Evolutionary conservation across 2,113 vertebrate species (phyloP), one percentile per base, ranked within the genome.

Genomic region (Neogobius melanostomus): DNA sequence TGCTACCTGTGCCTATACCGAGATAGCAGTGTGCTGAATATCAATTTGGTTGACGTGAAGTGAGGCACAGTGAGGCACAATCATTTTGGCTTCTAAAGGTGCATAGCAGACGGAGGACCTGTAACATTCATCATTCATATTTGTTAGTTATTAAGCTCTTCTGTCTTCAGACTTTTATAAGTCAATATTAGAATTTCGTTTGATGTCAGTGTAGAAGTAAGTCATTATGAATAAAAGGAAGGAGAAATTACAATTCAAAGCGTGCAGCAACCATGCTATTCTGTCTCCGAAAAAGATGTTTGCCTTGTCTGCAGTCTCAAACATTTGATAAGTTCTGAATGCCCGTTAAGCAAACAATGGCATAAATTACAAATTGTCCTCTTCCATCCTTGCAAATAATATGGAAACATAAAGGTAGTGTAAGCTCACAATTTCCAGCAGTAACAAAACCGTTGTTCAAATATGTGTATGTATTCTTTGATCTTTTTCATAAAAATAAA

Each of bases 141-240:
- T 43, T 15, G 6, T 57, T 28, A 44, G n/a, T 6, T 44, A 15
- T 43, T 61, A 71, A 59, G 61, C 59, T 63, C 8, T 7, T 43
- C 66, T 68, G n/a, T 68, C 60, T 68, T 62, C 0, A 49, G 59
- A 36, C 64, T 56, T 68, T 77, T 72, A 43, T 51, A 72, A 46
- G 73, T 52, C 64, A 52, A 21, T 21, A 51, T 14, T 60, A 72
- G 11, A 8, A 6, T 72, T 59, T 11, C 79, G 60, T 76, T 83
- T 79, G 80, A 53, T 60, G 75, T 71, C 62, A 59, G 76, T 69
- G 57, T 71, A 49, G 69, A 82, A 81, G 72, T 65, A 76, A 65
- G 68, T 74, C 69, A 64, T 49, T 21, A 6, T 69, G 71, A 82
- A 73, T 64, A 69, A 67, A 47, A 70, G 65, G 44, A 80, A 53